Evolutionary conservation across 2,113 vertebrate species (phyloP).

Genomic region (Meleagris gallopavo): DNA sequence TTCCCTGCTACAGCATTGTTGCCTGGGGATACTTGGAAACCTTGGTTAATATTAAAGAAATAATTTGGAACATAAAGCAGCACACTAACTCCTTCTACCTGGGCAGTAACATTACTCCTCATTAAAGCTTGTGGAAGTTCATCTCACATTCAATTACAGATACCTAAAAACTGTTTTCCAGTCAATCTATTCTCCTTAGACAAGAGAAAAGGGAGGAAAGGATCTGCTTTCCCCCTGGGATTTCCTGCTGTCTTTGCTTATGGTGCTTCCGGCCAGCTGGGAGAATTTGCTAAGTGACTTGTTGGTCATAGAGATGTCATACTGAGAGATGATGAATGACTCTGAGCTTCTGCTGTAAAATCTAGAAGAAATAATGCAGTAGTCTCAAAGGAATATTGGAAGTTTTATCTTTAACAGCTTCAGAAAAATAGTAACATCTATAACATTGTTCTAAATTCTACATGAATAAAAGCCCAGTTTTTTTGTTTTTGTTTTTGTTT

Average conservation of each 20-base stretch:
- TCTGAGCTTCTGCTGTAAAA: conserved; percentile 74
- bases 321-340: conserved; percentile 82
- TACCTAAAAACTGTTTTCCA: conserved; percentile 48
- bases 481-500: too few species aligned
- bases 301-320: conserved; percentile 73
- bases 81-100: conserved; percentile 72
- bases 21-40: conserved; percentile 71
- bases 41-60: conserved; percentile 87
- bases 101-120: conserved; percentile 70
- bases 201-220: neutral
- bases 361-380: conserved; percentile 57
- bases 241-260: conserved; percentile 30
- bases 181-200: conserved; percentile 29
- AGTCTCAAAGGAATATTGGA: conserved; percentile 76
- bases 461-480: neutral
- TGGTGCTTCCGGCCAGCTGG: conserved; percentile 65
- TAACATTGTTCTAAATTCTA: neutral
- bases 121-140: conserved; percentile 78
- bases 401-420: conserved; percentile 64
- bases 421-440: conserved; percentile 9
- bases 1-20: conserved; percentile 70
- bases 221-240: neutral
- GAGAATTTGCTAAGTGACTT: conserved; percentile 76
- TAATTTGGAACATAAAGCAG: conserved; percentile 79
- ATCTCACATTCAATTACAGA: conserved; percentile 76